Base-by-base conservation (phyloP, 1,140 invertebrate species). In the Magallana gigas region DNA sequence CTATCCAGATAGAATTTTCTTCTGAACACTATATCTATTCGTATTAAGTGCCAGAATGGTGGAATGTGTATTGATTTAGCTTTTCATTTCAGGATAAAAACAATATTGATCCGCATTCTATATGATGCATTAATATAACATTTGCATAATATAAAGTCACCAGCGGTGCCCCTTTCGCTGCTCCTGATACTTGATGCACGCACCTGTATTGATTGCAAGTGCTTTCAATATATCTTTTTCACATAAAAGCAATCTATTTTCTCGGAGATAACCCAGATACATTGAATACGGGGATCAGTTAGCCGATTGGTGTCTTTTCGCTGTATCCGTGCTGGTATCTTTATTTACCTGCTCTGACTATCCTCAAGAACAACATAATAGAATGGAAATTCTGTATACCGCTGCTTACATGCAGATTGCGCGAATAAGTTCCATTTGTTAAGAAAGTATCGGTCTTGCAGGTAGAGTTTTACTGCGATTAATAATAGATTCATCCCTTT, bases 91-190 rank as follows among this genome's bases (percentile, higher is more conserved):
- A 76, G 68, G 29, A 76, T 76, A 76, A 76, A 71, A 76, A 76
- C 68, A 76, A 18, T 76, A 76, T 76, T 76, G 68, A 76, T 76
- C 68, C 23, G 68, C 23, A 76, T 76, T 29, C 68, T 76, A 23
- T 76, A 76, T 76, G 68, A 76, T 76, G 68, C 68, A 76, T 76
- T 76, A 76, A 29, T 76, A 76, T 76, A 76, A 29, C 23, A 76
- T 76, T 76, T 76, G 68, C 68, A 76, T 76, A 76, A 76, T 76
- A 76, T 36, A 76, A 29, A 76, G 68, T 76, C 68, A 76, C 68
- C 68, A 36, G 68, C 68, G 23, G 23, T 76, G 68, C 68, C 68
- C 68, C 68, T 76, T 76, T 76, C 68, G 68, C 23, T 76, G 68
- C 68, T 76, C 68, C 23, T 76, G 68, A 76, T 76, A 76, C 23